phyloP scores from a whole-genome alignment of 1,140 invertebrate genomes.

The Melitaea cinxia region DNA sequence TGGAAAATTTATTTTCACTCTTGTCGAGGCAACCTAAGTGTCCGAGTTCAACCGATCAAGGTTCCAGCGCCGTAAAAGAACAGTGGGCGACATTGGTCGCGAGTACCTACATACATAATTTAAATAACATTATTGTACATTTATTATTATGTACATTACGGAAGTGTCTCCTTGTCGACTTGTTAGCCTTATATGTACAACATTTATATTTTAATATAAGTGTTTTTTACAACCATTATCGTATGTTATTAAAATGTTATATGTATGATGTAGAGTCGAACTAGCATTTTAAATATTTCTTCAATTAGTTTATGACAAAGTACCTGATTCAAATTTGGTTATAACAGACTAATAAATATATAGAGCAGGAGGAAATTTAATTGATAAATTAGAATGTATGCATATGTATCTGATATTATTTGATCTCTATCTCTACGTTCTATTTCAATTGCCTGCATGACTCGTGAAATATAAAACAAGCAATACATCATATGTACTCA shows the following conservation, averaged over 20 bases:
- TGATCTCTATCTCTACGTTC: too few species aligned
- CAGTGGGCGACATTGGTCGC: conserved; percentile 68
- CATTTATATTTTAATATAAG: conserved; percentile 41
- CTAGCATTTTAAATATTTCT: not conserved
- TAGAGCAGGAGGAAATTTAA: too few species aligned
- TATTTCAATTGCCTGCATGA: too few species aligned
- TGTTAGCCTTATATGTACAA: conserved; percentile 64
- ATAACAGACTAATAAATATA: too few species aligned
- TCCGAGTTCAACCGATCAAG: conserved; percentile 49
- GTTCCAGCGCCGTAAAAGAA: conserved; percentile 57
- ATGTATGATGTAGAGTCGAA: not conserved
- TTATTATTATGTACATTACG: conserved; percentile 61
- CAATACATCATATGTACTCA: too few species aligned
- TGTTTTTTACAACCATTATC: conserved; percentile 16
- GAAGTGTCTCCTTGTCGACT: conserved; percentile 66
- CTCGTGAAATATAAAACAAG: too few species aligned
- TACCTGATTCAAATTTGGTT: too few species aligned
- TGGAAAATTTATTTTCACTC: conserved; percentile 21
- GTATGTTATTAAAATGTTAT: not conserved
- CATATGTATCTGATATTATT: too few species aligned
- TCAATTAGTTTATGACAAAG: too few species aligned
- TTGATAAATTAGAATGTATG: too few species aligned
- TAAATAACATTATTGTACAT: conserved; percentile 66
- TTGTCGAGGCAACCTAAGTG: conserved; percentile 23
- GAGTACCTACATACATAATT: conserved; percentile 62